phyloP scores from a whole-genome alignment of 2,888 invertebrate genomes.

The Lathronympha strigana region DNA sequence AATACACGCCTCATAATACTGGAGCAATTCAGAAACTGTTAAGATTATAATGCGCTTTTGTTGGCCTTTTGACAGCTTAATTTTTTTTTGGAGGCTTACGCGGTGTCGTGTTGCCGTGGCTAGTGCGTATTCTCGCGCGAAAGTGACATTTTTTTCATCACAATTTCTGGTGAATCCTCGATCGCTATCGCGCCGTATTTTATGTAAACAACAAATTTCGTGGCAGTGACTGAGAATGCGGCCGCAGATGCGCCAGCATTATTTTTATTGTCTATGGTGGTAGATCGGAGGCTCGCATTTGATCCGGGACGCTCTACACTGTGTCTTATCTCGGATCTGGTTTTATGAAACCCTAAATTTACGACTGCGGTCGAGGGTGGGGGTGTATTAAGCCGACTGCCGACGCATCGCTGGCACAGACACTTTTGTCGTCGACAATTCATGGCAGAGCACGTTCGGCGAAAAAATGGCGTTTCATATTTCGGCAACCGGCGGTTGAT shows the following conservation, averaged over 20 bases:
- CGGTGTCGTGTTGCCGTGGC: slow-evolving; percentile 69
- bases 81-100: slow-evolving; percentile 61
- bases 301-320: slow-evolving; percentile 81
- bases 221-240: slow-evolving; percentile 67
- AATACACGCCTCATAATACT: slow-evolving; percentile 82
- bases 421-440: slow-evolving; percentile 81
- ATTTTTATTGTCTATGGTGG: slow-evolving; percentile 78
- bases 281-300: slow-evolving; percentile 77
- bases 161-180: slow-evolving; percentile 72
- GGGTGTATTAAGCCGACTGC: slow-evolving; percentile 79
- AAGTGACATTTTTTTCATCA: slow-evolving; percentile 64
- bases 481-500: slow-evolving; percentile 62
- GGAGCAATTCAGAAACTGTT: slow-evolving; percentile 81
- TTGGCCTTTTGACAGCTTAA: slow-evolving; percentile 76
- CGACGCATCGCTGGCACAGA: slow-evolving; percentile 74
- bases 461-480: slow-evolving; percentile 80
- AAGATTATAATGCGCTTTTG: slow-evolving; percentile 82
- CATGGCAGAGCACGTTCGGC: slow-evolving; percentile 78
- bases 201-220: slow-evolving; percentile 82
- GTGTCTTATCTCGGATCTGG: slow-evolving; percentile 84
- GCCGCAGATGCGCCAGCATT: slow-evolving; percentile 81
- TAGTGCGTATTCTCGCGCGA: slow-evolving; percentile 58
- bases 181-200: slow-evolving; percentile 79
- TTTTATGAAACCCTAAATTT: slow-evolving; percentile 85
- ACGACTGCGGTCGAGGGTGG: slow-evolving; percentile 81